Evolutionary conservation across 2,888 invertebrate genomes (phyloP).

Genomic region (Falcaria lacertinaria): DNA sequence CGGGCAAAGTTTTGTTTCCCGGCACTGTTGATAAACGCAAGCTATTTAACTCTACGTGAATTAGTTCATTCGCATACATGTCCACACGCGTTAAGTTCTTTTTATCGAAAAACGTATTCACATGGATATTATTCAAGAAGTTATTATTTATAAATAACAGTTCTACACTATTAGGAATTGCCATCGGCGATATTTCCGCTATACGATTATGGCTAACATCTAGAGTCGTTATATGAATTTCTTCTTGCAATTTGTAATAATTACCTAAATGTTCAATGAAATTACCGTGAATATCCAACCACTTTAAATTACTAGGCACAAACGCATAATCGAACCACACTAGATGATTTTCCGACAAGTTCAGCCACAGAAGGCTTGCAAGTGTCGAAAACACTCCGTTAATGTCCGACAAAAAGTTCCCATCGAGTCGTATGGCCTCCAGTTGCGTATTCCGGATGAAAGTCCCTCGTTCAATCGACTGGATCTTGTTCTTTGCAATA

Average conservation of each 20-base stretch:
- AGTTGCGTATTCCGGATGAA: conserved; percentile 90
- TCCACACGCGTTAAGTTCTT: conserved; percentile 91
- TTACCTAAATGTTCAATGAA: conserved; percentile 93
- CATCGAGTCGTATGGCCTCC: conserved; percentile 92
- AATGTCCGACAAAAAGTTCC: conserved; percentile 92
- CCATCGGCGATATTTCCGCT: conserved; percentile 88
- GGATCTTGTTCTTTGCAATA: conserved; percentile 93
- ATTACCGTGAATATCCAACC: conserved; percentile 94
- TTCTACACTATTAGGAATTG: conserved; percentile 93
- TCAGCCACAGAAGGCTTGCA: conserved; percentile 91
- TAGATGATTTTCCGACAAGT: conserved; percentile 93
- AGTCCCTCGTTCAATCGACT: conserved; percentile 89
- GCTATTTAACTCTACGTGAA: conserved; percentile 89
- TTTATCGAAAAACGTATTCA: conserved; percentile 93
- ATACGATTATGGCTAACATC: conserved; percentile 95
- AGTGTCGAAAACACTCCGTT: conserved; percentile 93
- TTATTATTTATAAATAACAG: conserved; percentile 94
- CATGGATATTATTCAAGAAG: conserved; percentile 87
- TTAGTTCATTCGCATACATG: conserved; percentile 92
- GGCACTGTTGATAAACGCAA: conserved; percentile 88
- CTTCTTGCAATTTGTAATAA: conserved; percentile 91
- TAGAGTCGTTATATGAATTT: conserved; percentile 89
- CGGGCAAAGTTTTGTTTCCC: conserved; percentile 86
- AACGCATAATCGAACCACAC: conserved; percentile 97
- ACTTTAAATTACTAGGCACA: conserved; percentile 92